Percentiles rank a stretch among this genome's conserved stretches.
phyloP scores from a whole-genome alignment of 2,113 vertebrate genomes.

The Percina caprodes region DNA sequence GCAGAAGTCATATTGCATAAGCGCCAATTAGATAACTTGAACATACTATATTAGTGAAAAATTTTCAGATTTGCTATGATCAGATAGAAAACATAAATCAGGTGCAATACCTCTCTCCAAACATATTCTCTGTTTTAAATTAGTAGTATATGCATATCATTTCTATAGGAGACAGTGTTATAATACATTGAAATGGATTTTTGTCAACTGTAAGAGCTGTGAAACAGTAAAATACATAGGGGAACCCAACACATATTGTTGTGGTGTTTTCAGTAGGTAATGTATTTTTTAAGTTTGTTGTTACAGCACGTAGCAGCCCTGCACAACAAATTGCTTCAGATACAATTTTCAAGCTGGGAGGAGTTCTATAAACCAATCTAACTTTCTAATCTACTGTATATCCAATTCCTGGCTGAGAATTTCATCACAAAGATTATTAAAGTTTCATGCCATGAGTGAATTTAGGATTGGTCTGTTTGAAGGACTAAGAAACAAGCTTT shows the following conservation, averaged over 20 bases:
- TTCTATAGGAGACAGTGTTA: background rate
- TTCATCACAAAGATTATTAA: slow-evolving; percentile 4
- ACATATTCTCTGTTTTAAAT: background rate
- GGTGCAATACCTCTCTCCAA: too few species aligned
- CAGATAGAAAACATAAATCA: too few species aligned
- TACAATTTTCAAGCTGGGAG: slow-evolving; percentile 1
- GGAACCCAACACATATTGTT: background rate
- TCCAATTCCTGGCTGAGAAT: slow-evolving; percentile 8
- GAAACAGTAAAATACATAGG: background rate
- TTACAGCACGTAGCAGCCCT: background rate
- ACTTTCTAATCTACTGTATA: slow-evolving; percentile 1
- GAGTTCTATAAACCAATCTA: background rate
- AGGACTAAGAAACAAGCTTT: background rate
- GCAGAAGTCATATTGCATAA: background rate
- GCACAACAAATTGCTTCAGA: slow-evolving; percentile 15
- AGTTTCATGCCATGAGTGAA: background rate
- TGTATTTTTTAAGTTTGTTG: background rate
- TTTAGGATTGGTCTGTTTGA: background rate
- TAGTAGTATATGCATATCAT: background rate
- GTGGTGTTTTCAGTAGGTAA: background rate
- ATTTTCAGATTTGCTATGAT: too few species aligned
- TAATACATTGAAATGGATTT: background rate
- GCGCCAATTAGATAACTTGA: background rate
- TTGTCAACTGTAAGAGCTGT: background rate
- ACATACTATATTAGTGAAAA: background rate